These are phyloP conservation scores for Dioctria linearis DNA, from an alignment of 2,888 invertebrate species.

Conservation along the genomic window DNA sequence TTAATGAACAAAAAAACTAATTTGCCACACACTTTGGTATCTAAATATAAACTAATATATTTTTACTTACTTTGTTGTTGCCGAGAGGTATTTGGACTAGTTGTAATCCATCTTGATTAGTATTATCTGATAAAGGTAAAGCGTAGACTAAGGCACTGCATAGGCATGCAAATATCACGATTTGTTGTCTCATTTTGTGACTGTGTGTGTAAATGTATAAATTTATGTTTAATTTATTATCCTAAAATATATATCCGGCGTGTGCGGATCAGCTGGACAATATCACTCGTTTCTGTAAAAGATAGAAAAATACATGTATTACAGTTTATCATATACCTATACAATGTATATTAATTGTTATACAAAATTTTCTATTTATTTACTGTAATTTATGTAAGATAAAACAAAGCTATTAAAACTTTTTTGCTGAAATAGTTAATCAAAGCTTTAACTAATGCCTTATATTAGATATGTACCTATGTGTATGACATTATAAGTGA, in stretches of 20 bases:
- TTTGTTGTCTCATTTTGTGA: constrained; percentile 64
- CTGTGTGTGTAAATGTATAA: constrained; percentile 20
- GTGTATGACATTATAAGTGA: too few relatives aligned
- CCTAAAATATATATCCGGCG: constrained; percentile 41
- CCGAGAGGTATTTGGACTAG: constrained; percentile 70
- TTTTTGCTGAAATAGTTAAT: too few relatives aligned
- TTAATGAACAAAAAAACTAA: too few relatives aligned
- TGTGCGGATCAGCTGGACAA: background rate
- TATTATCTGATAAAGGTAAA: constrained; percentile 66
- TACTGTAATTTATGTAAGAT: too few relatives aligned
- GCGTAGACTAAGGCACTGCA: constrained; percentile 66
- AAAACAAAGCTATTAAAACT: too few relatives aligned
- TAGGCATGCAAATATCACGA: constrained; percentile 63
- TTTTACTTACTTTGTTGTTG: constrained; percentile 69
- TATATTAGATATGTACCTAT: too few relatives aligned
- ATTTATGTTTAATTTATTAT: constrained; percentile 56
- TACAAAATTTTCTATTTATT: too few relatives aligned
- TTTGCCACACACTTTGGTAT: background rate
- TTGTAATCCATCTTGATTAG: constrained; percentile 66
- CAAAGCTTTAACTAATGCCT: too few relatives aligned
- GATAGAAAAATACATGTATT: background rate
- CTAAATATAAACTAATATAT: background rate
- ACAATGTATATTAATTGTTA: too few relatives aligned
- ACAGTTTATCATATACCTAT: background rate
- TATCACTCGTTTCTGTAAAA: constrained; percentile 26